Evolutionary conservation across 2,888 invertebrate species (phyloP), one percentile per base, ranked within the genome.

Genomic region (Plemyria rubiginata): DNA sequence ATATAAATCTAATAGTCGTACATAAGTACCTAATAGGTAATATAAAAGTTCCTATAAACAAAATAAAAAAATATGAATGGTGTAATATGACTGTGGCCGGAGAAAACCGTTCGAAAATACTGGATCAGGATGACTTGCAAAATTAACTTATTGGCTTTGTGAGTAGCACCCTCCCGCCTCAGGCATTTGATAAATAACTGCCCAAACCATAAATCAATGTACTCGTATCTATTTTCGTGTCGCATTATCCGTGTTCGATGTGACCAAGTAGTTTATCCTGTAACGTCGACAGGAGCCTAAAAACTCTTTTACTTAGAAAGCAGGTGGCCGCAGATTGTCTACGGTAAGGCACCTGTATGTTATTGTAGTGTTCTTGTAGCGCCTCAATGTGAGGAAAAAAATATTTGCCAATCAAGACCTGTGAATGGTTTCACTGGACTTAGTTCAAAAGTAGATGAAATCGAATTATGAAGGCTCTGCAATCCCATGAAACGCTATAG

Each of bases 111-210:
- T 38, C 11, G 11, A 38, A 11, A 11, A 38, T 9, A 11, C 36
- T 11, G 11, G 11, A 11, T 38, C 36, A 11, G 8, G 32, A 32
- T 32, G 8, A 8, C 8, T 32, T 38, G 36, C 36, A 11, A 38
- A 4, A 32, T 4, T 6, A 32, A 11, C 36, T 11, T 38, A 28
- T 22, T 32, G 22, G 43, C 16, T 58, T 62, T 65, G 40, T 49
- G 61, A 62, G 70, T 66, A 65, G 49, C 57, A 28, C 62, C 73
- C 64, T 66, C 60, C 74, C 71, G 76, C 78, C 78, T 74, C 62
- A 57, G 79, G 79, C 81, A 78, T 86, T 88, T 87, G 85, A 87
- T 87, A 87, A 87, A 88, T 86, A 85, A 80, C 82, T 80, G 67
- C 68, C 70, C 68, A 78, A 79, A 80, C 77, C 79, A 86, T 87